phyloP scores from a whole-genome alignment of 2,113 vertebrate genomes.

The Cebidichthys violaceus region DNA sequence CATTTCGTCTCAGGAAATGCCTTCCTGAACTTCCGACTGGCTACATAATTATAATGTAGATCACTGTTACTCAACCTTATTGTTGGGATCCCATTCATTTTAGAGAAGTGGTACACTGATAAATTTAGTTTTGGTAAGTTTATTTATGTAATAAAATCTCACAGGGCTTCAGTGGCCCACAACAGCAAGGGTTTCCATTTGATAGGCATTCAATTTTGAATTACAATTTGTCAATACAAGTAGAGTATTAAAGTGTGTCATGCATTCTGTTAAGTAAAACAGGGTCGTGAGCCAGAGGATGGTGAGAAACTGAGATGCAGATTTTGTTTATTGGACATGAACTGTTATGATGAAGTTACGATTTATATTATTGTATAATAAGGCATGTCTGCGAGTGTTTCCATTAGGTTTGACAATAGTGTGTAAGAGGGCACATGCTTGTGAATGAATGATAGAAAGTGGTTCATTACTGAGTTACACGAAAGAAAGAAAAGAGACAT shows the following conservation, averaged over 20 bases:
- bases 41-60: not conserved
- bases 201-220: not conserved
- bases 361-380: not conserved
- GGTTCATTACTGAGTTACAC: slow-evolving; percentile 50
- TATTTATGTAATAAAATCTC: not conserved
- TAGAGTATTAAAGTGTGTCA: not conserved
- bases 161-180: slow-evolving; percentile 10
- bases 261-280: not conserved
- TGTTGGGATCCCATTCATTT: not conserved
- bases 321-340: slow-evolving; percentile 4
- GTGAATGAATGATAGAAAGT: slow-evolving; percentile 64
- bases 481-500: slow-evolving; percentile 76
- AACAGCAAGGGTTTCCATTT: not conserved
- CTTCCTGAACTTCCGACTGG: not conserved
- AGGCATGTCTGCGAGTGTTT: slow-evolving; percentile 4
- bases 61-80: not conserved
- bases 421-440: slow-evolving; percentile 57
- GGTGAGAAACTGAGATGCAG: not conserved
- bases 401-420: slow-evolving; percentile 4
- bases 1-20: slow-evolving; percentile 13
- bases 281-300: not conserved
- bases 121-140: not conserved
- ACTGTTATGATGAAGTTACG: not conserved
- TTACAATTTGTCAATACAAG: not conserved
- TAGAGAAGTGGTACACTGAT: not conserved